Evolutionary conservation across 2,888 invertebrate genomes (phyloP).

Genomic region (Anthophora plumipes): DNA sequence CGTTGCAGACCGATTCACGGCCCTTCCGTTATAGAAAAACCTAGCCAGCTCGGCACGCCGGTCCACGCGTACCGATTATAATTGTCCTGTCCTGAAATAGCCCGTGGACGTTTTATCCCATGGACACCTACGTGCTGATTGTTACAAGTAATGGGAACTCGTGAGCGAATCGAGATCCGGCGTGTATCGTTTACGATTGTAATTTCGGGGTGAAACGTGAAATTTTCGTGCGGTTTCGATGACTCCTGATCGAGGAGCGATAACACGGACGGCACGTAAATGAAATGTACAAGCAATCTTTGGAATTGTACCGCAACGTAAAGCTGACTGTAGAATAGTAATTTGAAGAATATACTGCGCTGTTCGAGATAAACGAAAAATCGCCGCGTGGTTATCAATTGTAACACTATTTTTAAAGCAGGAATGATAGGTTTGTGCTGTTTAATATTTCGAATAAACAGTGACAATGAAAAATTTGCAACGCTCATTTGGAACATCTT

Average conservation of each 20-base stretch:
- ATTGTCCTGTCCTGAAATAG: conserved; percentile 40
- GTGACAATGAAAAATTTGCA: too few relatives aligned
- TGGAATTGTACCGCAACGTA: background rate
- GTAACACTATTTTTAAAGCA: too few relatives aligned
- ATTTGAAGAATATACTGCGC: too few relatives aligned
- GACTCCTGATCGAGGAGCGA: background rate
- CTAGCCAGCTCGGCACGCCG: conserved; percentile 24
- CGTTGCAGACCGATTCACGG: conserved; percentile 79
- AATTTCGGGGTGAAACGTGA: conserved; percentile 25
- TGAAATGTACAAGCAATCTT: background rate
- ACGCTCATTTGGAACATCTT: too few relatives aligned
- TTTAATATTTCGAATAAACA: too few relatives aligned
- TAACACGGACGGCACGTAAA: too few relatives aligned
- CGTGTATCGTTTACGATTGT: conserved; percentile 8
- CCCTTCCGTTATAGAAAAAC: conserved; percentile 65
- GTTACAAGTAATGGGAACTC: conserved; percentile 29
- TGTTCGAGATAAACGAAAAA: too few relatives aligned
- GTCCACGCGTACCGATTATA: conserved; percentile 54
- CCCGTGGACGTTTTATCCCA: background rate
- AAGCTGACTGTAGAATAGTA: too few relatives aligned
- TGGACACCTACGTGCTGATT: background rate
- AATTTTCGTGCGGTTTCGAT: conserved; percentile 2
- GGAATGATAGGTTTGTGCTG: too few relatives aligned
- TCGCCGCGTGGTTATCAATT: too few relatives aligned
- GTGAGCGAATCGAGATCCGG: background rate